Percentiles rank a stretch among this genome's conserved stretches.
phyloP scores from a whole-genome alignment of 2,797 vertebrate species.

The Acomys russatus region DNA sequence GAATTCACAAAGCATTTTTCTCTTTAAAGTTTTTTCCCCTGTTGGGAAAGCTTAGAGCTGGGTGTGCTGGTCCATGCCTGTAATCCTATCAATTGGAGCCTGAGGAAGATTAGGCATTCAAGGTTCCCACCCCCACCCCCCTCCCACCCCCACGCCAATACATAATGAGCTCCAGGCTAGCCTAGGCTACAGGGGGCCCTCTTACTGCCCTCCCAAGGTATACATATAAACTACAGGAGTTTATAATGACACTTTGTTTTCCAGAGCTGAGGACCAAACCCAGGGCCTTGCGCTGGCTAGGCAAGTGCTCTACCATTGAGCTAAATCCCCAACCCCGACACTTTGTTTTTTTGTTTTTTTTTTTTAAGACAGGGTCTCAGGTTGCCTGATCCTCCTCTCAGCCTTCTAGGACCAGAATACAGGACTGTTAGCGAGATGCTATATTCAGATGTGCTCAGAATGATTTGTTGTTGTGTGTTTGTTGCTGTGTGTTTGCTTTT shows the following conservation, averaged over 20 bases:
- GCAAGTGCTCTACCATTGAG: too few relatives aligned
- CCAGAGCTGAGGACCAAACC: too few relatives aligned
- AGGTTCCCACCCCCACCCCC: neutral
- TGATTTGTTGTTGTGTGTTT: neutral
- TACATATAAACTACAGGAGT: neutral
- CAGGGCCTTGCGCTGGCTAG: too few relatives aligned
- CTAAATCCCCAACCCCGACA: too few relatives aligned
- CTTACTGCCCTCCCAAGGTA: neutral
- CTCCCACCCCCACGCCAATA: neutral
- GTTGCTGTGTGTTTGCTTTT: neutral
- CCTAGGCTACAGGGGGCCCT: neutral
- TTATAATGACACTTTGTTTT: neutral
- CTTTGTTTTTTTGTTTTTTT: too few relatives aligned
- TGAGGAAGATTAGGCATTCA: neutral
- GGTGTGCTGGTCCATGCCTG: neutral
- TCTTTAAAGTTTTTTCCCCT: neutral
- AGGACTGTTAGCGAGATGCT: neutral
- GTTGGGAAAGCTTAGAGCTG: neutral
- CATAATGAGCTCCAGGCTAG: neutral
- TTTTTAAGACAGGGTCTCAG: neutral
- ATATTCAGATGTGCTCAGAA: neutral
- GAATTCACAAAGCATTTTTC: conserved; percentile 24
- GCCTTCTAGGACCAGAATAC: neutral
- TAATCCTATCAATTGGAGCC: neutral
- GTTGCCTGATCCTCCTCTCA: neutral